These are phyloP conservation scores for Ochropacha duplaris DNA, from an alignment of 2,888 invertebrate species.

Conservation along the genomic window DNA sequence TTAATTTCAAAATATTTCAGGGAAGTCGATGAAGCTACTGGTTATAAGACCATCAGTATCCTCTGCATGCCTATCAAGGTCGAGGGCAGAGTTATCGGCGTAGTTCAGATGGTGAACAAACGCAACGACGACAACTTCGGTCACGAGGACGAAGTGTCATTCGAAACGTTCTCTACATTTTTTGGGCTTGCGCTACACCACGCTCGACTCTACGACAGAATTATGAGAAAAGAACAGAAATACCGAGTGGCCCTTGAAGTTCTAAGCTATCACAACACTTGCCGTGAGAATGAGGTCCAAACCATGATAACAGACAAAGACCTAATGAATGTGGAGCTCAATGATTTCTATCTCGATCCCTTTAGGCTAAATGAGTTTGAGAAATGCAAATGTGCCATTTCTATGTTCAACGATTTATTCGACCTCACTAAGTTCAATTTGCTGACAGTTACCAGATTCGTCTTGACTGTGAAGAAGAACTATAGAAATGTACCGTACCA, in stretches of 20 bases:
- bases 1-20: slow-evolving; percentile 40
- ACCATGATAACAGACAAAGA: slow-evolving; percentile 39
- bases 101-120: slow-evolving; percentile 94
- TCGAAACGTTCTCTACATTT: slow-evolving; percentile 92
- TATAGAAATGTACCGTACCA: slow-evolving; percentile 93
- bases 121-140: slow-evolving; percentile 79
- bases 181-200: slow-evolving; percentile 93
- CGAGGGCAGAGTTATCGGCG: slow-evolving; percentile 89
- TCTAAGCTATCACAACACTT: slow-evolving; percentile 91
- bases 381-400: slow-evolving; percentile 88
- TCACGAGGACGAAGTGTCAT: slow-evolving; percentile 89
- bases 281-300: slow-evolving; percentile 87
- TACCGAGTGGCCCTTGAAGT: slow-evolving; percentile 92
- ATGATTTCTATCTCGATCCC: slow-evolving; percentile 88
- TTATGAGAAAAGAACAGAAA: slow-evolving; percentile 91
- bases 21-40: slow-evolving; percentile 86
- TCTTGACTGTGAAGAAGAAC: slow-evolving; percentile 92
- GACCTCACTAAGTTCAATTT: slow-evolving; percentile 85
- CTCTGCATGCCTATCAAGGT: slow-evolving; percentile 95
- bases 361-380: slow-evolving; percentile 86
- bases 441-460: slow-evolving; percentile 87
- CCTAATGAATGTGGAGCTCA: slow-evolving; percentile 53
- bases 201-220: slow-evolving; percentile 92
- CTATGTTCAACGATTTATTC: slow-evolving; percentile 90
- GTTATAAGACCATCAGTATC: slow-evolving; percentile 88